Percentiles rank a stretch among this genome's conserved stretches.
Evolutionary conservation across 2,797 vertebrate species (phyloP).

Genomic region (Rhinophrynus dorsalis): DNA sequence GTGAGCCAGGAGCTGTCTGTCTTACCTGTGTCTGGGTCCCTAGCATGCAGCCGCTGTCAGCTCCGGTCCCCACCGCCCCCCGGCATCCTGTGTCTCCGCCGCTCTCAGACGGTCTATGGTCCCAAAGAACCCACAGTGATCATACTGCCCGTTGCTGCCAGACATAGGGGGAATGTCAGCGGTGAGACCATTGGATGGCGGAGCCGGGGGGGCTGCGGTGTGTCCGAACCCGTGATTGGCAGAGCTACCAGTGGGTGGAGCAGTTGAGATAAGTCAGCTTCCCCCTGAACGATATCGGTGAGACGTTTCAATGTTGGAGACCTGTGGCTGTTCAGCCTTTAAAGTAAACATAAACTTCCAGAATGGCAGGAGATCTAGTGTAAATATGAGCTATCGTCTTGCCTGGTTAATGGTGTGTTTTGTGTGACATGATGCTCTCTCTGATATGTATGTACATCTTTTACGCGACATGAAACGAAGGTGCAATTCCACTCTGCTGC

Average conservation of each 20-base stretch:
- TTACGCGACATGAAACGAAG: too few relatives aligned
- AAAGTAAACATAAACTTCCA: too few relatives aligned
- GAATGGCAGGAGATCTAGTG: too few relatives aligned
- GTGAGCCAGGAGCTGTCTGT: background rate
- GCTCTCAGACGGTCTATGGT: background rate
- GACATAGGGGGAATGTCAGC: constrained; percentile 10
- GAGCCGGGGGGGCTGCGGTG: background rate
- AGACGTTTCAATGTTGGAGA: too few relatives aligned
- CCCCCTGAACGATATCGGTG: too few relatives aligned
- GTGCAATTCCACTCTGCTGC: too few relatives aligned
- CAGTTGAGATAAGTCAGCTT: background rate
- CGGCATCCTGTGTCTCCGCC: constrained; percentile 19
- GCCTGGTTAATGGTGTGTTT: too few relatives aligned
- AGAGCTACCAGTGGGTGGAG: background rate
- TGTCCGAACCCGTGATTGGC: constrained; percentile 14
- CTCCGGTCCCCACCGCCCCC: constrained; percentile 31
- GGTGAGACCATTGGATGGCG: background rate
- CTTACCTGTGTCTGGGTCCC: constrained; percentile 22
- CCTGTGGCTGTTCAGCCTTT: too few relatives aligned
- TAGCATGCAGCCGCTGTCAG: constrained; percentile 15
- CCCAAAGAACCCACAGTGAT: background rate
- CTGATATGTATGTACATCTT: too few relatives aligned
- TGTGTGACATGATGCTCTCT: too few relatives aligned
- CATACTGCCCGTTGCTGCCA: background rate
- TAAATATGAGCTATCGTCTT: too few relatives aligned